Evolutionary conservation across 2,797 vertebrate genomes (phyloP).

Genomic region (Bovichtus diacanthus): DNA sequence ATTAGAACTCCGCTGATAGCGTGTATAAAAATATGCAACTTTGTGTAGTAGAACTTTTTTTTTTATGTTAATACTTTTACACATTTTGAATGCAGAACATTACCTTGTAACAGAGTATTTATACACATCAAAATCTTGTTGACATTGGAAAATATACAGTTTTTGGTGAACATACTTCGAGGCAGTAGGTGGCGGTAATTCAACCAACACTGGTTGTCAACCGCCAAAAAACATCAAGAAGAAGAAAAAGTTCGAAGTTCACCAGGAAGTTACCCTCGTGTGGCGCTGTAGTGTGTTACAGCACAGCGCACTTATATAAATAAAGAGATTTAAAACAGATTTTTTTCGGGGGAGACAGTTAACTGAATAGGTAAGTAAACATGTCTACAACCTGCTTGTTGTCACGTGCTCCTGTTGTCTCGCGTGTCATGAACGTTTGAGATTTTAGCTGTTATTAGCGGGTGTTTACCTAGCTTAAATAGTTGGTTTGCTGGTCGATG

Average conservation of each 20-base stretch:
- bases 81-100: too few relatives aligned
- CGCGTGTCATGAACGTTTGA: accelerated
- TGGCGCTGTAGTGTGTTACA: not conserved
- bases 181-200: not conserved
- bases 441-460: not conserved
- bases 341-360: not conserved
- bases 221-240: not conserved
- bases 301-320: accelerated
- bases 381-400: too few relatives aligned
- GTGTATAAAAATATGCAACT: too few relatives aligned
- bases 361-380: not conserved
- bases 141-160: too few relatives aligned
- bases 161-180: not conserved
- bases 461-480: not conserved
- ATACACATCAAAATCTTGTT: too few relatives aligned
- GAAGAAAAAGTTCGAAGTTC: slow-evolving; percentile 29
- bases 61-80: too few relatives aligned
- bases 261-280: slow-evolving; percentile 21
- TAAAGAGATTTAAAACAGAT: accelerated
- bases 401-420: accelerated
- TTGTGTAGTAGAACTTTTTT: too few relatives aligned
- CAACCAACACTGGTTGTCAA: accelerated
- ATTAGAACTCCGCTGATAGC: too few relatives aligned
- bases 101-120: too few relatives aligned
- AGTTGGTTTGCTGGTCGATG: not conserved